A percentile compares a stretch with the other conserved stretches of the same genome.
These are phyloP conservation scores for Hypocryptadius cinnamomeus DNA, from an alignment of 2,113 vertebrate genomes.

Conservation along the genomic window DNA sequence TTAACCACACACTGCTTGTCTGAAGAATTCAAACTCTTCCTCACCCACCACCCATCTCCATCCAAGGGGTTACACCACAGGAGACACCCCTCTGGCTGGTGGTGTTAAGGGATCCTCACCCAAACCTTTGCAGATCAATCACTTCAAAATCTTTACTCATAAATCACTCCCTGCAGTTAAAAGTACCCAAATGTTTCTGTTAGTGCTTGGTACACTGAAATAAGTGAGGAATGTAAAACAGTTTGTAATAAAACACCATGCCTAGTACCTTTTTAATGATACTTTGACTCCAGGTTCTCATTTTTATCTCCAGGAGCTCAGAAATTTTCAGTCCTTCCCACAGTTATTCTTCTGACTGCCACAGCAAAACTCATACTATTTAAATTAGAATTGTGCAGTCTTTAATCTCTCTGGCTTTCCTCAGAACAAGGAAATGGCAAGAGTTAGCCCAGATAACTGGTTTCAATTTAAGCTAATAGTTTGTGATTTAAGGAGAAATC, in stretches of 20 bases:
- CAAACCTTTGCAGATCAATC: background rate
- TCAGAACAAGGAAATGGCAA: background rate
- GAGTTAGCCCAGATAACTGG: background rate
- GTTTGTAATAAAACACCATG: background rate
- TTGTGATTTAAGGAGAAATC: conserved; percentile 26
- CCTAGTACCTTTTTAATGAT: background rate
- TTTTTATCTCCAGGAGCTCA: background rate
- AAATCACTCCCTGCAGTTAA: background rate
- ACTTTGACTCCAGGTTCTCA: background rate
- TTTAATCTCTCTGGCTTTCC: background rate
- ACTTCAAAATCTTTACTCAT: background rate
- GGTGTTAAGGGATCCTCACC: background rate
- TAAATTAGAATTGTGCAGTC: background rate
- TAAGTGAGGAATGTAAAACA: background rate
- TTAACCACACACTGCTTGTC: background rate
- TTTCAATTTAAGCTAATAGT: conserved; percentile 31
- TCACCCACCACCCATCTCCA: background rate
- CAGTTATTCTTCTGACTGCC: background rate
- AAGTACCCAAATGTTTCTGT: background rate
- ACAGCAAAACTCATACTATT: background rate
- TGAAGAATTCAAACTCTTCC: background rate
- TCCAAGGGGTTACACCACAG: background rate
- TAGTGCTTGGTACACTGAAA: background rate
- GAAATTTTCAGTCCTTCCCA: background rate
- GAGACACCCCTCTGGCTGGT: background rate